Evolutionary conservation across 2,113 vertebrate species (phyloP), one percentile per base, ranked within the genome.

Genomic region (Alectura lathami): DNA sequence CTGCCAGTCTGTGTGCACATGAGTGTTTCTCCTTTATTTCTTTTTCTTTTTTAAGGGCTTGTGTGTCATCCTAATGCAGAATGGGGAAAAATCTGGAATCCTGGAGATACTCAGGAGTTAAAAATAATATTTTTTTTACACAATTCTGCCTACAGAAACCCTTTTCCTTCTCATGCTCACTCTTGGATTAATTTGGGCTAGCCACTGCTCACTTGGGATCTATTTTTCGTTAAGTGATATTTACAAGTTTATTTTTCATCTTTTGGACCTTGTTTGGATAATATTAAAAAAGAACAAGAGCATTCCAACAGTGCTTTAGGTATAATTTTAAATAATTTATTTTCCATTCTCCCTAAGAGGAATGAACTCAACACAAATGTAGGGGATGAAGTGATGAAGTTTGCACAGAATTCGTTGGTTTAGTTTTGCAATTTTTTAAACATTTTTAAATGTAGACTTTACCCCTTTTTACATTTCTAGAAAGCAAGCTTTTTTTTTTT

Each of bases 241-340:
- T 78, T 83, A 17, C 24, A 63, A 40, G 17, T 80, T 75, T 83
- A n/a, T 32, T 94, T 80, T 76, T 79, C 11, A 57, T 47, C 57
- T 77, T 27, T 83, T 83, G 69, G 13, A 13, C 10, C 17, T 57
- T 83, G 5, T 83, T 83, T 62, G 24, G 13, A 43, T 83, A 70
- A 66, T 62, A 16, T 70, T 77, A 59, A 76, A 83, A 57, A 4
- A 66, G 36, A 69, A 80, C n/a, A n/a, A n/a, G n/a, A n/a, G n/a
- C n/a, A n/a, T 87, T 67, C 22, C 47, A 83, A 26, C 20, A 63
- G 12, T 0, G 0, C 10, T 83, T 76, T 68, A 34, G 48, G 4
- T 78, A 29, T 76, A 43, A 60, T 51, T 63, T 77, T 17, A 75
- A 40, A 3, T 60, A 11, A 23, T 68, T 63, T 75, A 17, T 75